phyloP scores from a whole-genome alignment of 2,888 invertebrate species.

The Matsumyia berberina region DNA sequence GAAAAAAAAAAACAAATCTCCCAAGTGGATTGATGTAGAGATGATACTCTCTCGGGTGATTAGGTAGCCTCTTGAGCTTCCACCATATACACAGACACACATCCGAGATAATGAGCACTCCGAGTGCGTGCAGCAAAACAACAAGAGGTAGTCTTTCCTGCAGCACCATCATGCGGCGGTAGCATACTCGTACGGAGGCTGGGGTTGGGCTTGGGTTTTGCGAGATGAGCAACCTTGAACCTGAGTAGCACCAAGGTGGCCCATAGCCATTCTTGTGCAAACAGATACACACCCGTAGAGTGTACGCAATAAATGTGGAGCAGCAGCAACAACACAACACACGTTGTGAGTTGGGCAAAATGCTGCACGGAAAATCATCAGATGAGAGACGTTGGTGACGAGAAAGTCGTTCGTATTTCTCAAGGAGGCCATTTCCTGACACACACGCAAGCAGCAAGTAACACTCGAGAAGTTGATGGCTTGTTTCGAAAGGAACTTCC shows the following conservation, averaged over 20 bases:
- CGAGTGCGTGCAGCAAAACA: slow-evolving; percentile 52
- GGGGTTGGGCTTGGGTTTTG: slow-evolving; percentile 27
- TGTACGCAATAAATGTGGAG: slow-evolving; percentile 31
- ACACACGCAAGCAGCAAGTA: slow-evolving; percentile 21
- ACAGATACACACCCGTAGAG: slow-evolving; percentile 12
- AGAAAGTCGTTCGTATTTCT: slow-evolving; percentile 38
- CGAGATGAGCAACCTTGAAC: slow-evolving; percentile 64
- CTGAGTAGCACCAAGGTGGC: slow-evolving; percentile 43
- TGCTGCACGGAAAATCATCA: slow-evolving; percentile 14
- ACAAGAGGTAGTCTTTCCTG: slow-evolving; percentile 15
- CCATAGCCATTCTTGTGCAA: slow-evolving; percentile 28
- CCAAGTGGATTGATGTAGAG: slow-evolving; percentile 56
- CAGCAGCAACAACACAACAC: slow-evolving; percentile 5
- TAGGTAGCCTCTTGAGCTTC: slow-evolving; percentile 49
- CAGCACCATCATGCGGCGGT: neutral
- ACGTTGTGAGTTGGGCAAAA: slow-evolving; percentile 14
- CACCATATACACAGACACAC: slow-evolving; percentile 3
- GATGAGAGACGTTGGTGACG: slow-evolving; percentile 33
- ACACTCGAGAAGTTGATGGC: slow-evolving; percentile 18
- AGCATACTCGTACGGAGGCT: slow-evolving; percentile 1
- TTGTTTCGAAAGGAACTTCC: slow-evolving; percentile 33
- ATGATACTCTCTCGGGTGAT: slow-evolving; percentile 57
- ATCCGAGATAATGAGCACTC: slow-evolving; percentile 38
- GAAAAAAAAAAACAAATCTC: slow-evolving; percentile 23
- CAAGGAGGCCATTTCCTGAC: slow-evolving; percentile 50